Percentiles rank a stretch among this genome's conserved stretches.
Conservation (phyloP, 1,140 invertebrate genomes). For the Drosophila santomea region DNA sequence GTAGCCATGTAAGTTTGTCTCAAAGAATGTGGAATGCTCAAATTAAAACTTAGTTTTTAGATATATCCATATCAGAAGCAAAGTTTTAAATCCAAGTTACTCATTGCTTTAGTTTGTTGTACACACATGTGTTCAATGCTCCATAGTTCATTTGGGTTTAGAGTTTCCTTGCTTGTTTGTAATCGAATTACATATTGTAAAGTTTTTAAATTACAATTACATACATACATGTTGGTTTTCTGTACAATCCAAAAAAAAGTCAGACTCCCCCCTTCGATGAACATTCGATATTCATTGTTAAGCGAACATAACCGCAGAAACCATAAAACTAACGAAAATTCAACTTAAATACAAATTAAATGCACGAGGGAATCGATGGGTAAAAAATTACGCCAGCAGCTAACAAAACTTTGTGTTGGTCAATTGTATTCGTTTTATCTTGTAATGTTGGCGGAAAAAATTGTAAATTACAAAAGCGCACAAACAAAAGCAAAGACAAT, state of each 20-base stretch:
- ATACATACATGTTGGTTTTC: not conserved
- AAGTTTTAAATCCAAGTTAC: too few relatives aligned
- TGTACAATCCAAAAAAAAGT: not conserved
- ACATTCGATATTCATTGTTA: slow-evolving; percentile 18
- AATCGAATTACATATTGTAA: slow-evolving; percentile 7
- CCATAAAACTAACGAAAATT: slow-evolving; percentile 58
- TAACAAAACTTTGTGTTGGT: slow-evolving; percentile 49
- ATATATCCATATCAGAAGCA: too few relatives aligned
- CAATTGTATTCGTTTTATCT: slow-evolving; percentile 26
- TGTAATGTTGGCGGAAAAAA: slow-evolving; percentile 29
- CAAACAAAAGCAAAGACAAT: slow-evolving; percentile 45
- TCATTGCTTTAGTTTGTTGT: too few relatives aligned
- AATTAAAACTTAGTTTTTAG: too few relatives aligned
- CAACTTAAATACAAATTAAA: slow-evolving; percentile 49
- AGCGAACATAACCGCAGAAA: slow-evolving; percentile 50
- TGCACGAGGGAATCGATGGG: slow-evolving; percentile 7
- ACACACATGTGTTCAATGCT: not conserved
- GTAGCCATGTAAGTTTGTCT: too few relatives aligned
- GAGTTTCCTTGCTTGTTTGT: slow-evolving; percentile 1
- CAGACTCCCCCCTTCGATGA: not conserved
- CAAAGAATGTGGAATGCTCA: too few relatives aligned
- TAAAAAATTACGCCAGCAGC: slow-evolving; percentile 28
- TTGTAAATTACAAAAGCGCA: slow-evolving; percentile 41
- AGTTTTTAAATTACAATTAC: slow-evolving; percentile 21
- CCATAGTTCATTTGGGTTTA: not conserved